Percentiles rank a stretch among this genome's conserved stretches.
Conservation (phyloP, 2,888 invertebrate genomes). For the Euproctis similis region DNA sequence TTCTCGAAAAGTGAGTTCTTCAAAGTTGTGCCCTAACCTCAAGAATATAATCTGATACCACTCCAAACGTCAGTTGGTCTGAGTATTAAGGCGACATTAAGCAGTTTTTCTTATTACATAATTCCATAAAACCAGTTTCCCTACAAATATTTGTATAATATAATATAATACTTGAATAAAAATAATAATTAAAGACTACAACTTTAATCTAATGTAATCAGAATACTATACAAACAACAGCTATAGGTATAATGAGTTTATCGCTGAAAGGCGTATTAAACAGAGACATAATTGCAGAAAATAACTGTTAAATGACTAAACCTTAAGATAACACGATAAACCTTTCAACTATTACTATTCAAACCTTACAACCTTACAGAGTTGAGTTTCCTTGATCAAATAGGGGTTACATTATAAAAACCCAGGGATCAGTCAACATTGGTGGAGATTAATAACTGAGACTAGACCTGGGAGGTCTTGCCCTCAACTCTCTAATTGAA, state of each 20-base stretch:
- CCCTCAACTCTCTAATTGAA: conserved; percentile 84
- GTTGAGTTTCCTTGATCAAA: conserved; percentile 3
- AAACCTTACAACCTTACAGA: conserved; percentile 36
- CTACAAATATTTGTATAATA: no score
- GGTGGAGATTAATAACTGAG: conserved; percentile 49
- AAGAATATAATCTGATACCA: no score
- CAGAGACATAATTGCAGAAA: conserved; percentile 70
- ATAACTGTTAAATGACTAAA: no score
- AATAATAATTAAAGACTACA: not conserved
- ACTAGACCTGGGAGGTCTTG: conserved; percentile 73
- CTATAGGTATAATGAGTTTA: conserved; percentile 24
- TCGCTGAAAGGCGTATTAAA: conserved; percentile 66
- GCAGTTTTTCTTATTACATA: no score
- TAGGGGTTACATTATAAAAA: conserved; percentile 8
- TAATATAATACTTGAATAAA: no score
- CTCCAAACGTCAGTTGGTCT: no score
- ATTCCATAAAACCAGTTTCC: no score
- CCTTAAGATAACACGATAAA: conserved; percentile 57
- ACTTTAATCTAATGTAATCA: conserved; percentile 6
- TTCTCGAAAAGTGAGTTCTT: no score
- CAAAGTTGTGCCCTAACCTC: no score
- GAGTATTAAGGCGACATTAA: no score
- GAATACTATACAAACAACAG: conserved; percentile 29
- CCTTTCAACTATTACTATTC: no score
- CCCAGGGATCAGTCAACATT: conserved; percentile 29